A percentile compares a stretch with the other conserved stretches of the same genome.
Conservation (phyloP, 2,888 invertebrate genomes). For the Onchidella celtica region DNA sequence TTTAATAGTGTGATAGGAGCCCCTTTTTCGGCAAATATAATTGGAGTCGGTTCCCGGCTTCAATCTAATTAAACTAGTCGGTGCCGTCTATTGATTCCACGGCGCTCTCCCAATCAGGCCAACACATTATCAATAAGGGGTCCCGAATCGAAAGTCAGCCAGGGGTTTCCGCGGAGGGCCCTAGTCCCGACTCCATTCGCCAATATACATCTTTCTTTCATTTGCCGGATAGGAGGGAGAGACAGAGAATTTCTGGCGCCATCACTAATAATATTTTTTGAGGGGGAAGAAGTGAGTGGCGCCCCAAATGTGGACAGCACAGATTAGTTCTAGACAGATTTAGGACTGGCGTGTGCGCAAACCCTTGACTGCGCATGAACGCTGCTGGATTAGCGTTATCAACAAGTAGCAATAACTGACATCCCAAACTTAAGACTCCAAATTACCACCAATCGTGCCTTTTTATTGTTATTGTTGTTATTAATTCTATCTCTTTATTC, state of each 20-base stretch:
- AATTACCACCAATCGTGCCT: too few relatives aligned
- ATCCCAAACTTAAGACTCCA: neutral
- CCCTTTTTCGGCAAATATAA: slow-evolving; percentile 53
- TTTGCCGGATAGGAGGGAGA: slow-evolving; percentile 35
- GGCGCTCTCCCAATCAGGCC: slow-evolving; percentile 53
- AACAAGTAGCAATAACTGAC: neutral
- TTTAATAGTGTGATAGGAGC: slow-evolving; percentile 37
- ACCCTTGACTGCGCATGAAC: neutral
- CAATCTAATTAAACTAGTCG: slow-evolving; percentile 59
- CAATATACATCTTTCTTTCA: slow-evolving; percentile 48
- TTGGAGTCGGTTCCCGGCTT: slow-evolving; percentile 55
- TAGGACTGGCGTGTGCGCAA: neutral
- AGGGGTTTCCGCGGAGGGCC: slow-evolving; percentile 11
- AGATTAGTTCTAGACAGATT: neutral
- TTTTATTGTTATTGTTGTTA: too few relatives aligned
- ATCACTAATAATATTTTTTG: slow-evolving; percentile 30
- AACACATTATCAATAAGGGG: slow-evolving; percentile 56
- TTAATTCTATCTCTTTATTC: too few relatives aligned
- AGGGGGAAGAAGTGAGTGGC: neutral
- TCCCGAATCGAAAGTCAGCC: slow-evolving; percentile 51
- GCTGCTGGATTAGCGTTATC: neutral
- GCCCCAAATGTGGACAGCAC: neutral
- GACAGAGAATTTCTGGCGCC: slow-evolving; percentile 36
- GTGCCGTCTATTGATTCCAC: slow-evolving; percentile 56
- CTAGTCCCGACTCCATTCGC: slow-evolving; percentile 31